Evolutionary conservation across 1,140 invertebrate species (phyloP).

Genomic region (Charaxes varanes): DNA sequence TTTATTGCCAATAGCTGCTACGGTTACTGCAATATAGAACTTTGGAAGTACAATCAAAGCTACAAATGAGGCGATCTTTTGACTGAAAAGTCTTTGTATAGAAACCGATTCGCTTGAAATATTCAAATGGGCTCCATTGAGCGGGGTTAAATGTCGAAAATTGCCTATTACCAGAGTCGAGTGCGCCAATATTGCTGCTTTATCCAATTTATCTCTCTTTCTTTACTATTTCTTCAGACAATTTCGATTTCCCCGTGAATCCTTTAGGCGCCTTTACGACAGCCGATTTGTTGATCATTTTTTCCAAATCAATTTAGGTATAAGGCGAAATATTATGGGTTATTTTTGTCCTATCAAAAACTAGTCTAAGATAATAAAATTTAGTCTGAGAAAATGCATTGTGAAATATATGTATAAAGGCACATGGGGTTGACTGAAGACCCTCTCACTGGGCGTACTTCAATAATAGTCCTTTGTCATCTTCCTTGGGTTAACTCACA

Average conservation of each 20-base stretch:
- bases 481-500: no score
- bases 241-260: conserved; percentile 29
- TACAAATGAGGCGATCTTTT: conserved; percentile 10
- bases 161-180: conserved; percentile 59
- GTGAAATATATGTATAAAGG: no score
- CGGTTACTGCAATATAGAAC: no score
- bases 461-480: no score
- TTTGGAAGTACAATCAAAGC: conserved; percentile 9
- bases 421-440: no score
- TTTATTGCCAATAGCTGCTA: no score
- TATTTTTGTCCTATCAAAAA: no score
- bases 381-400: no score
- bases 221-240: conserved; percentile 56
- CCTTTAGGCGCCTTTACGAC: conserved; percentile 18
- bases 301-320: no score
- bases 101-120: conserved; percentile 33
- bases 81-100: conserved; percentile 19
- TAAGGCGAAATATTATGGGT: no score
- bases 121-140: conserved; percentile 57
- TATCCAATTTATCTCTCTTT: conserved; percentile 56
- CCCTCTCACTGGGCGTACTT: no score
- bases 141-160: conserved; percentile 58
- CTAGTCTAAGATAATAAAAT: no score
- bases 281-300: conserved; percentile 16
- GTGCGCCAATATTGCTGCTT: conserved; percentile 54